These are phyloP conservation scores for Heliconius hewitsoni DNA, from an alignment of 1,140 invertebrate genomes.

Conservation along the genomic window DNA sequence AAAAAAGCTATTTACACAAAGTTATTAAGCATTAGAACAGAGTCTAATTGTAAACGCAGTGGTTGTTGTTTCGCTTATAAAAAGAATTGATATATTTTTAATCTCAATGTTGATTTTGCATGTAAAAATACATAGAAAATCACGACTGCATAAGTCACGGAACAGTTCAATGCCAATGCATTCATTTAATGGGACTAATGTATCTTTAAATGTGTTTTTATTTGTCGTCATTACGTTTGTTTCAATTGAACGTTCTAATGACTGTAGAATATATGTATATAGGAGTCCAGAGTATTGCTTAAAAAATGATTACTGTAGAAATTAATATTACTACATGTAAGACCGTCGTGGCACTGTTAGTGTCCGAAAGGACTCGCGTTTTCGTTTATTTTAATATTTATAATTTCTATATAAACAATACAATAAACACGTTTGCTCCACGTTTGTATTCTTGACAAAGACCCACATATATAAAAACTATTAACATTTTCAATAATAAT, in stretches of 20 bases:
- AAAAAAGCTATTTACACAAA: too few relatives aligned
- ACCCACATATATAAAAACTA: not conserved
- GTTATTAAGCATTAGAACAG: too few relatives aligned
- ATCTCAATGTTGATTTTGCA: not conserved
- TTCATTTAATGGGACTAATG: conserved; percentile 53
- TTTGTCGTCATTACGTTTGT: not conserved
- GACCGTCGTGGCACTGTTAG: too few relatives aligned
- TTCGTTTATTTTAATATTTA: too few relatives aligned
- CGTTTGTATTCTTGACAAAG: not conserved
- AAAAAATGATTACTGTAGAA: too few relatives aligned
- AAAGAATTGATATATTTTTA: not conserved
- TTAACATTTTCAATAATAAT: not conserved
- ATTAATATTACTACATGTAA: too few relatives aligned
- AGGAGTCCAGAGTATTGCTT: not conserved
- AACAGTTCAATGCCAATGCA: conserved; percentile 48
- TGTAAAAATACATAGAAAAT: not conserved
- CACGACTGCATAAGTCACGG: not conserved
- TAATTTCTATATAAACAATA: too few relatives aligned
- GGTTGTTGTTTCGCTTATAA: too few relatives aligned
- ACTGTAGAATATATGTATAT: not conserved
- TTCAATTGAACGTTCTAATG: not conserved
- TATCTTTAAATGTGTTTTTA: conserved; percentile 27
- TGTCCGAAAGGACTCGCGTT: too few relatives aligned
- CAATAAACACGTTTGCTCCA: too few relatives aligned
- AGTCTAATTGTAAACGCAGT: too few relatives aligned